phyloP scores from a whole-genome alignment of 2,888 invertebrate species.

The Synanthedon andrenaeformis region DNA sequence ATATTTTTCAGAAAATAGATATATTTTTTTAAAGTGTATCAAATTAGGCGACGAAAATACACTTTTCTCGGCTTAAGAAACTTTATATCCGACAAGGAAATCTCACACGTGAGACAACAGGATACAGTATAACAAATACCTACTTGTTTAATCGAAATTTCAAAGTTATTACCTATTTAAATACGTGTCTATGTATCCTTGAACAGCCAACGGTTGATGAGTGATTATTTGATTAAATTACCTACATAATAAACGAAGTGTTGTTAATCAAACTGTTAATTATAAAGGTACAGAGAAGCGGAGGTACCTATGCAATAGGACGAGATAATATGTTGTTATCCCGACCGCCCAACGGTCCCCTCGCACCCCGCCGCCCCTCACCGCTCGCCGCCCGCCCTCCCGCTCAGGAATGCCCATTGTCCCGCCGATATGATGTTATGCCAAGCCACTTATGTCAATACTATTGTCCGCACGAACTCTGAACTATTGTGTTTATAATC shows the following conservation, averaged over 20 bases:
- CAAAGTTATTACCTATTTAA: too few species aligned
- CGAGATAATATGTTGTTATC: conserved; percentile 31
- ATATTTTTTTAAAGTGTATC: too few species aligned
- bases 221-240: too few species aligned
- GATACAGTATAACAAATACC: too few species aligned
- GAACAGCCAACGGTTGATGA: too few species aligned
- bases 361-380: conserved; percentile 10
- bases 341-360: conserved; percentile 8
- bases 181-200: too few species aligned
- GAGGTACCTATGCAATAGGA: conserved; percentile 18
- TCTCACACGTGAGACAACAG: too few species aligned
- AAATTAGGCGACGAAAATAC: too few species aligned
- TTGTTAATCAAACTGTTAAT: not conserved
- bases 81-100: too few species aligned
- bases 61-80: too few species aligned
- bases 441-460: conserved; percentile 51
- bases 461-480: conserved; percentile 25
- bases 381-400: conserved; percentile 21
- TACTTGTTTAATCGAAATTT: too few species aligned
- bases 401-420: conserved; percentile 57
- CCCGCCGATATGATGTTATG: conserved; percentile 47
- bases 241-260: not conserved
- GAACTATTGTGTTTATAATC: conserved; percentile 4
- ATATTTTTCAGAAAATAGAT: too few species aligned
- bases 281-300: not conserved